Evolutionary conservation across 92 coral and sea anemone genomes (phyloP).

Genomic region (Heteractis magnifica): DNA sequence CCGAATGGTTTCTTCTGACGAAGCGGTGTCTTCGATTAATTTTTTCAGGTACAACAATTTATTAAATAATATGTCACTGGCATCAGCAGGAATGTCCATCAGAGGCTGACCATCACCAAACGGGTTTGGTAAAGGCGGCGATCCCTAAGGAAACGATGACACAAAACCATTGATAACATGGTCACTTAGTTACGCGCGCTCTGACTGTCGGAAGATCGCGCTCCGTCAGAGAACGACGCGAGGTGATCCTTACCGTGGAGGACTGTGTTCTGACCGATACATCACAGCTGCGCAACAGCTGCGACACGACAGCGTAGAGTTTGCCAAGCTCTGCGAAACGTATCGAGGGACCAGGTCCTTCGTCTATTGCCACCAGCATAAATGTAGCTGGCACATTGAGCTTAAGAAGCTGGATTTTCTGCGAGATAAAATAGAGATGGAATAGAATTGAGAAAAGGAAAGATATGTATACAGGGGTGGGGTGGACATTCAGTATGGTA

Average conservation of each 20-base stretch:
- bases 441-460: background rate
- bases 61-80: slow-evolving; percentile 79
- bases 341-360: slow-evolving; percentile 96
- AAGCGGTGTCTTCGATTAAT: slow-evolving; percentile 90
- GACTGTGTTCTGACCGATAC: slow-evolving; percentile 85
- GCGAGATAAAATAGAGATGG: background rate
- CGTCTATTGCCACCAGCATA: slow-evolving; percentile 93
- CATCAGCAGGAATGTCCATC: slow-evolving; percentile 79
- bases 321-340: slow-evolving; percentile 99
- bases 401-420: slow-evolving; percentile 81
- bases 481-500: too few species aligned
- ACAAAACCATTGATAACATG: background rate
- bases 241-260: slow-evolving; percentile 56
- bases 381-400: slow-evolving; percentile 92
- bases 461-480: background rate
- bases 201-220: too few species aligned
- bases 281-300: slow-evolving; percentile 88
- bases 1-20: slow-evolving; percentile 87
- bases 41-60: slow-evolving; percentile 90
- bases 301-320: slow-evolving; percentile 95
- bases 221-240: too few species aligned
- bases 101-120: slow-evolving; percentile 82
- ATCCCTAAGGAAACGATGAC: slow-evolving; percentile 42
- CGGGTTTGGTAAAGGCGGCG: slow-evolving; percentile 59
- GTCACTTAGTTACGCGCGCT: too few species aligned